These are phyloP conservation scores for Vipera ursinii DNA, from an alignment of 2,797 vertebrate species.

Conservation along the genomic window DNA sequence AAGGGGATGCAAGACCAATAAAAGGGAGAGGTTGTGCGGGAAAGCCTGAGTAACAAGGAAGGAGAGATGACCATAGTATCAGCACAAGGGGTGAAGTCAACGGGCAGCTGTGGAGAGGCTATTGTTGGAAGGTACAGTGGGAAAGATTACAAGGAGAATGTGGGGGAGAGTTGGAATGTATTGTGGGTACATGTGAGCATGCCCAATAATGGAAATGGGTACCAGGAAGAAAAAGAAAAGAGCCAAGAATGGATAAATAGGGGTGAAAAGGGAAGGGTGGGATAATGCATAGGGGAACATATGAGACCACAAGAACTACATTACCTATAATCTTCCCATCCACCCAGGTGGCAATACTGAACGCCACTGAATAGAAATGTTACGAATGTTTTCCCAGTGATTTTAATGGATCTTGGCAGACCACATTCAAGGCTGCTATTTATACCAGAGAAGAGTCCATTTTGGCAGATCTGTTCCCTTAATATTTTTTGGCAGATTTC, in stretches of 20 bases:
- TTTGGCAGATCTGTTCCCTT: not conserved
- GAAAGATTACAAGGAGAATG: not conserved
- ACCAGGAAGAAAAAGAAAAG: not conserved
- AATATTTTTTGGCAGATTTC: not conserved
- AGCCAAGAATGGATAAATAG: not conserved
- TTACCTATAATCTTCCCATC: not conserved
- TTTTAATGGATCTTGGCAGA: not conserved
- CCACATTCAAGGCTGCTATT: not conserved
- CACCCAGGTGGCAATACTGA: not conserved
- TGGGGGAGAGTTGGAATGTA: not conserved
- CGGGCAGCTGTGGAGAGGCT: not conserved
- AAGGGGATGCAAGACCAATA: not conserved
- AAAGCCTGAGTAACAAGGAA: not conserved
- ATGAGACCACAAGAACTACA: not conserved
- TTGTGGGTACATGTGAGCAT: not conserved
- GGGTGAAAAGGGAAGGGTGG: not conserved
- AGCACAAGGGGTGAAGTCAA: not conserved
- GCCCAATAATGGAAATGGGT: not conserved
- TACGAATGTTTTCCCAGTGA: not conserved
- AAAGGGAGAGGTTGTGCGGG: not conserved
- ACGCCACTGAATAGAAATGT: not conserved
- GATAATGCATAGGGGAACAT: not conserved
- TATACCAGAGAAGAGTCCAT: not conserved
- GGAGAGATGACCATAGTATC: not conserved
- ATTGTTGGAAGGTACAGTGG: not conserved